Base-by-base conservation (phyloP, 2,888 invertebrate genomes). In the Gisinianus flammeolus region DNA sequence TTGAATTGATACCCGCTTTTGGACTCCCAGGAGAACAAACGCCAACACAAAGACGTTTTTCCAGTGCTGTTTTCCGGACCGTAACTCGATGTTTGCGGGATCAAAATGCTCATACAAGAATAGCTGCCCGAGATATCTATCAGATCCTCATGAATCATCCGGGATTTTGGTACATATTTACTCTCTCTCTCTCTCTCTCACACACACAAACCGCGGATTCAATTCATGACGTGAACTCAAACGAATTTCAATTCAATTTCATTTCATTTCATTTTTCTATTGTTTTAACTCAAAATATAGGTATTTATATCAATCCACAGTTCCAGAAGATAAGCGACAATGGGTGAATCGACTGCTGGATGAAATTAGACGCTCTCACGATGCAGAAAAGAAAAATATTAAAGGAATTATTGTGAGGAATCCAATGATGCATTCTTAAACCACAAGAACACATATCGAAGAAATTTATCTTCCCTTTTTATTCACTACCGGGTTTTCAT, bases 1-100 rank as follows among this genome's bases (percentile, higher is more conserved):
- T 78, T 19, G 62, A 78, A 24, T 19, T 78, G 6, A 31, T 66
- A 0, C 19, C 56, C 3, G 73, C n/a, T 28, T 73, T 78, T 74
- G 78, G 78, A 56, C 35, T 74, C 6, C 74, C 74, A 22, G 74
- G 74, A 26, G 73, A 73, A 26, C 58, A 78, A 68, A 68, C 58
- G 3, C 1, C 35, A 19, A n/a, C 35, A 26, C 78, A 77, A 30
- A 31, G 74, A 35, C 67, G 58, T 3, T 56, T 78, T 10, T 26
- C 74, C 28, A 77, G 72, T 52, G 26, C 69, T 4, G 33, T 77
- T n/a, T 77, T 77, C 30, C 72, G 70, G 10, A 54, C 67, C 10
- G 66, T 64, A 10, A 66, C 72, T 16, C 26, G 67, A 52, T 72
- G 33, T n/a, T n/a, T 72, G 2, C 56, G 67, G 8, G 77, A 77